Evolutionary conservation across 92 coral and sea anemone genomes (phyloP), one percentile per base, ranked within the genome.

Genomic region (Zoanthus sociatus): DNA sequence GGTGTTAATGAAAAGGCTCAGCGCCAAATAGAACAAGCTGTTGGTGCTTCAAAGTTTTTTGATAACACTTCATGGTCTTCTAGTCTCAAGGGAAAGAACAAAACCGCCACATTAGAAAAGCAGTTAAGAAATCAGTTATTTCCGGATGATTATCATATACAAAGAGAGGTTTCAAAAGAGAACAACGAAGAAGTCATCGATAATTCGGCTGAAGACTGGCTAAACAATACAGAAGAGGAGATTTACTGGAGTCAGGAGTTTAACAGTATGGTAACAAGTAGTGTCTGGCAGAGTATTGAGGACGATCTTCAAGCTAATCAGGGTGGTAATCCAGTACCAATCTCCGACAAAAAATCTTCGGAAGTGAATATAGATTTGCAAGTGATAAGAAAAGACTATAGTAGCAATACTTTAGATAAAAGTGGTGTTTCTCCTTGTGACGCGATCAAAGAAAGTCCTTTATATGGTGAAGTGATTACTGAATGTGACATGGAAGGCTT

Each of bases 271-370:
- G 72, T 67, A 6, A 67, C 37, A 5, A 69, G 74, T 69, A 81
- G 85, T 21, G 85, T 81, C 56, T 66, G 73, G 85, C 85, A 81
- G 75, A 81, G 60, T 17, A 68, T 81, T 45, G 85, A 81, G 14
- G 85, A 81, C 2, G 85, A 81, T 30, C 85, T 81, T 63, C 26
- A 17, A 50, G 76, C 33, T 67, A 81, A 50, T 44, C 74, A 81
- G 72, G 47, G 60, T 20, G 20, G 64, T 4, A 33, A 66, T 7
- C 66, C 73, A 1, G 70, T 42, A 66, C 37, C 60, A 17, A 15
- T 9, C 20, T 71, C 56, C 21, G 56, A 9, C 14, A 47, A 64
- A 16, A 46, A 50, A 45, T 6, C 12, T 5, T 18, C 21, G 82
- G 53, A 77, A 30, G 63, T 21, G 48, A 26, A 42, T 26, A 61